Evolutionary conservation across 2,113 vertebrate genomes (phyloP).

Genomic region (Equus przewalskii): DNA sequence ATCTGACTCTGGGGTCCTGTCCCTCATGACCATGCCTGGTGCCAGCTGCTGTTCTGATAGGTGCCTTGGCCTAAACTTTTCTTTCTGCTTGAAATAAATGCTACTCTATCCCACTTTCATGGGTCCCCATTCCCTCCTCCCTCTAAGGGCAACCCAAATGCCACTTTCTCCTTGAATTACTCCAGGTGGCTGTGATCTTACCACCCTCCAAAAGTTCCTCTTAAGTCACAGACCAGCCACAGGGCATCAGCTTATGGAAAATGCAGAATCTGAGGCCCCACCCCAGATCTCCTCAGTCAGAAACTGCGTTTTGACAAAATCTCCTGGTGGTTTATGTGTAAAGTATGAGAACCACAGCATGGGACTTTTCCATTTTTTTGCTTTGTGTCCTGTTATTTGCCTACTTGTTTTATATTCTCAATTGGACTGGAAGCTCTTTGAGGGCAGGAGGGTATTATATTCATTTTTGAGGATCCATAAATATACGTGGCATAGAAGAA

Average conservation of each 20-base stretch:
- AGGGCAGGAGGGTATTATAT: not conserved
- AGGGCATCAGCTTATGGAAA: not conserved
- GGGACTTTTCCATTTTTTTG: not conserved
- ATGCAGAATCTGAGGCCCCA: not conserved
- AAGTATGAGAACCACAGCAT: not conserved
- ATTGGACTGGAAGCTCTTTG: not conserved
- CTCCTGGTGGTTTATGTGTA: not conserved
- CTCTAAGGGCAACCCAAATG: not conserved
- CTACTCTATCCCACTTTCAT: not conserved
- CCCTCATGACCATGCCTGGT: not conserved
- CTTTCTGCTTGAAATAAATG: not conserved
- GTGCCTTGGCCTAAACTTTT: not conserved
- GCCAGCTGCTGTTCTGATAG: not conserved
- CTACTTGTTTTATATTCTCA: not conserved
- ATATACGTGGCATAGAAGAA: not conserved
- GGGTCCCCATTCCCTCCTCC: not conserved
- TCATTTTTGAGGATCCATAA: not conserved
- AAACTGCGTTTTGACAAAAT: not conserved
- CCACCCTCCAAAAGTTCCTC: not conserved
- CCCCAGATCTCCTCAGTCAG: not conserved
- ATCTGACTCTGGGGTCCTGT: fast-evolving
- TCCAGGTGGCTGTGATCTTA: not conserved
- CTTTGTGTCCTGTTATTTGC: not conserved
- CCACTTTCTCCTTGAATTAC: not conserved
- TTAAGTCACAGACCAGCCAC: not conserved